Evolutionary conservation across 2,888 invertebrate species (phyloP).

Genomic region (Eulithis testata): DNA sequence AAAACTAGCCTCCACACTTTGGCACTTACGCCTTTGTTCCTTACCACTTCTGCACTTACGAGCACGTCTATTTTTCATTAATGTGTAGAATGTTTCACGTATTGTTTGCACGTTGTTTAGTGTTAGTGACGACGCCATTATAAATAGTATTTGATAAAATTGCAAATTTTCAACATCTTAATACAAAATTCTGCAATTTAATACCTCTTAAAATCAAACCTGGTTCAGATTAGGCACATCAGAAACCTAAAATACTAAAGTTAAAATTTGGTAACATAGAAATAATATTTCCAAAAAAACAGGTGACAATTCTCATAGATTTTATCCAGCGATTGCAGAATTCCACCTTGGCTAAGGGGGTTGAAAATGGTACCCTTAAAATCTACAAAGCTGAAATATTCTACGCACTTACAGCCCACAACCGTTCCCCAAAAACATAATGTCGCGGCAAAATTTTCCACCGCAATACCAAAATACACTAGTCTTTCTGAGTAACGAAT

Average conservation of each 20-base stretch:
- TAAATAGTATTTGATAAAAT: no score
- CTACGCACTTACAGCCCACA: constrained; percentile 4
- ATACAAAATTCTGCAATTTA: no score
- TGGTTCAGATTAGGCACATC: no score
- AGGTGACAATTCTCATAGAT: no score
- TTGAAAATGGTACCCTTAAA: not conserved
- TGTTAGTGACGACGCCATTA: not conserved
- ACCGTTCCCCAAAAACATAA: constrained; percentile 12
- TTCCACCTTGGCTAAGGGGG: no score
- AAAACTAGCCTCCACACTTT: constrained; percentile 69
- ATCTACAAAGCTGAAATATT: constrained; percentile 4
- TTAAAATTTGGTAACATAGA: no score
- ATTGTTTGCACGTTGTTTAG: constrained; percentile 37
- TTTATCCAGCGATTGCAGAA: no score
- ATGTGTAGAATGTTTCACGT: constrained; percentile 27
- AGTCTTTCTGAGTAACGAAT: constrained; percentile 74
- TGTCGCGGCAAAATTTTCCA: constrained; percentile 28
- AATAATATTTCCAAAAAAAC: no score
- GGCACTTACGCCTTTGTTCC: constrained; percentile 34
- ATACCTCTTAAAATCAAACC: no score
- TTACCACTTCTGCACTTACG: constrained; percentile 17
- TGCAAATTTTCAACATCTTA: no score
- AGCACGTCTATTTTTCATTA: constrained; percentile 13
- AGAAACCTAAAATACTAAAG: no score
- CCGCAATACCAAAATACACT: constrained; percentile 67